These are phyloP conservation scores for Myotis planiceps DNA, from an alignment of 2,797 vertebrate species.

Conservation along the genomic window DNA sequence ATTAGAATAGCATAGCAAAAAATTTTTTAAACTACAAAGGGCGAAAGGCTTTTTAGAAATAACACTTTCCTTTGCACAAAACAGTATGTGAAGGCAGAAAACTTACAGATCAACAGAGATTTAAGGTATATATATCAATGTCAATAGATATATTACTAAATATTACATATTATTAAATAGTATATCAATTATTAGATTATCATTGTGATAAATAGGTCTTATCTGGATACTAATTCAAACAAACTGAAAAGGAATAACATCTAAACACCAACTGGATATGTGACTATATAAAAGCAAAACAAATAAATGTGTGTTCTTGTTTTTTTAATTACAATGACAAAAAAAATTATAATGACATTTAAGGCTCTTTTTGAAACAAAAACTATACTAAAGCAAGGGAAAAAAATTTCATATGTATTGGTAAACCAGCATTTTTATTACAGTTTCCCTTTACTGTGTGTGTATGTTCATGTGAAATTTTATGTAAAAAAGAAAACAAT, in stretches of 20 bases:
- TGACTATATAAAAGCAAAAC: neutral
- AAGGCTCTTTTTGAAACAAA: neutral
- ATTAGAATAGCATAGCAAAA: neutral
- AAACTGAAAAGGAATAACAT: neutral
- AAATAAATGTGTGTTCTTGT: neutral
- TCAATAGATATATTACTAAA: too few relatives aligned
- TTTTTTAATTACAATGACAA: neutral
- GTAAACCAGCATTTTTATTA: neutral
- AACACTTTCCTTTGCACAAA: neutral
- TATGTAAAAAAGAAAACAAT: neutral
- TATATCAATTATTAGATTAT: neutral
- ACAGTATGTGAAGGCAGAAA: neutral
- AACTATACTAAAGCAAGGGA: neutral
- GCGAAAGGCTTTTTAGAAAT: neutral
- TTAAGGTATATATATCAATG: neutral
- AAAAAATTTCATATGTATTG: neutral
- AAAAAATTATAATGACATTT: neutral
- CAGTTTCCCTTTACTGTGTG: neutral
- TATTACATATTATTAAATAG: neutral
- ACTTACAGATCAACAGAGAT: neutral
- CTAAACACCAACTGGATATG: neutral
- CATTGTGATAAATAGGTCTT: neutral
- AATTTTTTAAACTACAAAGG: conserved; percentile 5
- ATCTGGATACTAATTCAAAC: conserved; percentile 3
- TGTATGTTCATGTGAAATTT: neutral